Evolutionary conservation across 2,888 invertebrate species (phyloP).

Genomic region (Callyntrura guangdongensis): DNA sequence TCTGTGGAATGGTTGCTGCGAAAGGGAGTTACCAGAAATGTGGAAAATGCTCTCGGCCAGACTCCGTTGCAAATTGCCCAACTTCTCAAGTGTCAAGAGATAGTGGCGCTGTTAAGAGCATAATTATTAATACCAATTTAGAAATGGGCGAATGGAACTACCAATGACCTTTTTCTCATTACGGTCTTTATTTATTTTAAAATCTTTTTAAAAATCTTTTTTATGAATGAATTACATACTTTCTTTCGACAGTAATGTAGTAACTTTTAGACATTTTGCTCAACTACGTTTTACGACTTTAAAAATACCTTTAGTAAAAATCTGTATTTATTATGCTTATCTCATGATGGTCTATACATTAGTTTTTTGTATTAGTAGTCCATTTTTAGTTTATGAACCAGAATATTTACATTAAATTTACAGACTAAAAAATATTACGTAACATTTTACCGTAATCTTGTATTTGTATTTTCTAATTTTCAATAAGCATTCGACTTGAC

Average conservation of each 20-base stretch:
- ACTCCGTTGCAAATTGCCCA: slow-evolving; percentile 79
- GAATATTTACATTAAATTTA: too few relatives aligned
- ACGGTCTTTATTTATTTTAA: slow-evolving; percentile 8
- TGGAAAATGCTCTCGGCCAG: slow-evolving; percentile 77
- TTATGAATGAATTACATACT: not conserved
- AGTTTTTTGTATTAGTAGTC: too few relatives aligned
- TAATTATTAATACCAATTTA: not conserved
- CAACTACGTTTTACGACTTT: not conserved
- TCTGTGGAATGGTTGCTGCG: slow-evolving; percentile 79
- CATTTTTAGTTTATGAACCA: too few relatives aligned
- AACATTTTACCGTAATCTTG: not conserved
- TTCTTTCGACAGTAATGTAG: not conserved
- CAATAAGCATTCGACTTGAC: not conserved
- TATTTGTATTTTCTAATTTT: not conserved
- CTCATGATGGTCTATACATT: too few relatives aligned
- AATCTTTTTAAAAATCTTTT: slow-evolving; percentile 44
- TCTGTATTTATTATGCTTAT: too few relatives aligned
- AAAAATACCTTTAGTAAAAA: too few relatives aligned
- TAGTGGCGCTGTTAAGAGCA: slow-evolving; percentile 54
- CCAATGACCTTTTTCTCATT: not conserved
- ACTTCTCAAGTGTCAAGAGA: slow-evolving; percentile 70
- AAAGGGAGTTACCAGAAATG: slow-evolving; percentile 67
- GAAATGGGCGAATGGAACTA: not conserved
- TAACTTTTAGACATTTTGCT: not conserved
- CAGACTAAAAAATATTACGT: too few relatives aligned